Base-by-base conservation (phyloP, 2,797 vertebrate species). In the Podarcis lilfordi region DNA sequence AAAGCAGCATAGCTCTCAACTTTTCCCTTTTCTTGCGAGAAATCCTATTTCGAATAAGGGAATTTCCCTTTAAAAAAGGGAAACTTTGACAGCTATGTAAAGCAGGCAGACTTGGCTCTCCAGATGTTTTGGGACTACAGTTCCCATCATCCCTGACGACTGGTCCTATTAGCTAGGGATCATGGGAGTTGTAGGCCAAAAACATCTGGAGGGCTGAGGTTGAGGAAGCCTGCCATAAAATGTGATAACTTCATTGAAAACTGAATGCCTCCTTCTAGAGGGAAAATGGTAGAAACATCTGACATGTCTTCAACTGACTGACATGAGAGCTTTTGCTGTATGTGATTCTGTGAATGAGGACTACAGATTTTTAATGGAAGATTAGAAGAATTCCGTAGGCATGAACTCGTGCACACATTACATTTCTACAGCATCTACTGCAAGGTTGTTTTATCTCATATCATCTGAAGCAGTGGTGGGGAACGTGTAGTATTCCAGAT, bases 281-380 rank as follows among this genome's bases (percentile, higher is more conserved):
- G 35, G 35, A 55, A 55, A 15, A 0, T 0, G 10, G 3, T 3
- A 8, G 61, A 66, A 61, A 21, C 64, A n/a, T 9, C 11, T 35
- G 23, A 3, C 0, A 0, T 19, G 59, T 80, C 35, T 23, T 79
- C 0, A 0, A 2, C 50, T 5, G 37, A 66, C 13, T 8, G 50
- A 66, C n/a, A 43, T 15, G 19, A 37, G 61, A 55, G 35, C 29
- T 77, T 37, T 66, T 77, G 35, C 19, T 83, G 40, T 11, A 68
- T 7, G 43, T 13, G 4, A 4, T 75, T 25, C 13, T 32, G 75
- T 50, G 50, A 45, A 43, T 43, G 25, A n/a, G 40, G 72, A 29
- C 29, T 82, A 37, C 35, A 82, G 13, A 7, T 8, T 17, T 66
- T 17, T 66, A 66, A 71, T 8, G n/a, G 3, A 50, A 72, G 10